A percentile compares a stretch with the other conserved stretches of the same genome.
phyloP scores from a whole-genome alignment of 1,140 invertebrate species.

The Campodea augens region DNA sequence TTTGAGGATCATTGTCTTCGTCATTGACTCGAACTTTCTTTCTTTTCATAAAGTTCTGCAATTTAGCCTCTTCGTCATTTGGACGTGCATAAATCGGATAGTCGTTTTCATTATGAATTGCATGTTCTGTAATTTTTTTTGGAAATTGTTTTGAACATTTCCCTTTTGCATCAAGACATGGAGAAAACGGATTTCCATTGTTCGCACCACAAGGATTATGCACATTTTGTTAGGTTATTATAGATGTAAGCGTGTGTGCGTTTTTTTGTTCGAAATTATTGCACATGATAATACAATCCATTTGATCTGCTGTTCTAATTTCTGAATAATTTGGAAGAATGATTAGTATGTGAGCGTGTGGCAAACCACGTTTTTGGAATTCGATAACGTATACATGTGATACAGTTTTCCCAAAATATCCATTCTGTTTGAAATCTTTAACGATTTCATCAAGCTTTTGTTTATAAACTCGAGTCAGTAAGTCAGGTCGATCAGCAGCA shows the following conservation, averaged over 20 bases:
- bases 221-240: constrained; percentile 11
- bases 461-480: too few relatives aligned
- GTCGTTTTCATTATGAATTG: constrained; percentile 9
- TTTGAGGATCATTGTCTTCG: constrained; percentile 7
- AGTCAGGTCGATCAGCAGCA: too few relatives aligned
- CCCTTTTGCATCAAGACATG: constrained; percentile 7
- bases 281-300: constrained; percentile 8
- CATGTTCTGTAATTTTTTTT: constrained; percentile 8
- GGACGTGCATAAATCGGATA: constrained; percentile 11
- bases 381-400: too few relatives aligned
- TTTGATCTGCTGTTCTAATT: constrained; percentile 7
- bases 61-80: too few relatives aligned
- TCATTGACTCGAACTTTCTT: constrained; percentile 2
- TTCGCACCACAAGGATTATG: constrained; percentile 7
- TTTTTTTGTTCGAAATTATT: constrained; percentile 9
- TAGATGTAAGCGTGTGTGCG: constrained; percentile 5
- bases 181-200: too few relatives aligned
- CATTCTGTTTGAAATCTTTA: too few relatives aligned
- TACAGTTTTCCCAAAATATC: too few relatives aligned
- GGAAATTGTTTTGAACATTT: constrained; percentile 12
- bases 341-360: too few relatives aligned
- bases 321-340: constrained; percentile 10
- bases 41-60: constrained; percentile 8
- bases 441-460: too few relatives aligned
- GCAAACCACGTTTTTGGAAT: too few relatives aligned